These are phyloP conservation scores for Bradypodion pumilum DNA, from an alignment of 2,797 vertebrate species.

Conservation along the genomic window DNA sequence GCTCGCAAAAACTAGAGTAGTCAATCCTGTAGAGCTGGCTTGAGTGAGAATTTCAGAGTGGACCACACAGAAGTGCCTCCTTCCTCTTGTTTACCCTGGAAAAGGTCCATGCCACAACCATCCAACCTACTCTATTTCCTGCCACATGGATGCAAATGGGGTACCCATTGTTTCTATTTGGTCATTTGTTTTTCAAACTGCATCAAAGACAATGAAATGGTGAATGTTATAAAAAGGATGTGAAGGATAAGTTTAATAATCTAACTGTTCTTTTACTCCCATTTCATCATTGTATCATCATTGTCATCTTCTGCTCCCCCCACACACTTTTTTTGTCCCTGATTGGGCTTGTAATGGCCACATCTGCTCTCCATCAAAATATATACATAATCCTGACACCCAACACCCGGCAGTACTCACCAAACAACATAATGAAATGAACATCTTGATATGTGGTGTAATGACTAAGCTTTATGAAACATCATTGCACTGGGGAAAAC, in stretches of 20 bases:
- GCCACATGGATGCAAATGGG: too few species aligned
- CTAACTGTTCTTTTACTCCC: not conserved
- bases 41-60: too few species aligned
- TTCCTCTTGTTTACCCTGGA: too few species aligned
- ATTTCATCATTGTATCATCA: constrained; percentile 30
- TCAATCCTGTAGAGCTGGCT: too few species aligned
- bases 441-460: constrained; percentile 19
- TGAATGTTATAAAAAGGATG: not conserved
- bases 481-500: constrained; percentile 17
- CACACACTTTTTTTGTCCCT: constrained; percentile 40
- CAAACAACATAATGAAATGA: constrained; percentile 48
- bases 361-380: constrained; percentile 42
- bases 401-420: constrained; percentile 50
- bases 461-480: constrained; percentile 41
- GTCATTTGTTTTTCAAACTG: not conserved
- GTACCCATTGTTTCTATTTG: too few species aligned
- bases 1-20: too few species aligned
- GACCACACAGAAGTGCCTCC: too few species aligned
- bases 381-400: not conserved
- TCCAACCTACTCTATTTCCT: too few species aligned
- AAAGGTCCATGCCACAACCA: too few species aligned
- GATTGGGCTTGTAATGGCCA: constrained; percentile 27
- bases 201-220: not conserved
- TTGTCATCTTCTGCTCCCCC: not conserved
- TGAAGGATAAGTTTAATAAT: constrained; percentile 28